Conservation (phyloP, 1,140 invertebrate species). For the Thaumatotibia leucotreta region DNA sequence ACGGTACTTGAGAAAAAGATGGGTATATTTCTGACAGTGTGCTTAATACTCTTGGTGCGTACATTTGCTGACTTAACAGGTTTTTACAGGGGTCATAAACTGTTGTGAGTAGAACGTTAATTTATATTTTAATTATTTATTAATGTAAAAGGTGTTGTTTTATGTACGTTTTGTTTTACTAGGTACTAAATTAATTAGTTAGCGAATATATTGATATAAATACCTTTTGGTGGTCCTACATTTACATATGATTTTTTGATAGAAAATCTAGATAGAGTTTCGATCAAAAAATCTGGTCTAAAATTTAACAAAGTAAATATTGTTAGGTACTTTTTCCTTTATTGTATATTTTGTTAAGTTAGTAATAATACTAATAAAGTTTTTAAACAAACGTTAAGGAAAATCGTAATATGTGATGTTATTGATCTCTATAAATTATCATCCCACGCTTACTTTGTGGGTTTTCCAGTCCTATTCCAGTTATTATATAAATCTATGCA, state of each 20-base stretch:
- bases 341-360: no score
- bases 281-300: no score
- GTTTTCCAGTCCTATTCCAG: no score
- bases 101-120: slow-evolving; percentile 21
- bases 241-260: background rate
- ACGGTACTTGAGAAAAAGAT: slow-evolving; percentile 36
- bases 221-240: background rate
- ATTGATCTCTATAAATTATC: no score
- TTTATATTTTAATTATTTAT: slow-evolving; percentile 3
- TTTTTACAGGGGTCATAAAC: slow-evolving; percentile 49
- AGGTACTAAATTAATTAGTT: background rate
- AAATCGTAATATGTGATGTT: no score
- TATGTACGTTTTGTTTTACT: background rate
- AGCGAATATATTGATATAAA: background rate
- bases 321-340: no score
- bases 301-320: no score
- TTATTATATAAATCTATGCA: no score
- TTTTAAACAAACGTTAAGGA: no score
- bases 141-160: background rate
- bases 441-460: no score
- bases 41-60: slow-evolving; percentile 38
- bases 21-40: slow-evolving; percentile 31
- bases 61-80: slow-evolving; percentile 68
- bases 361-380: no score
- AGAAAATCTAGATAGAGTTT: no score